Evolutionary conservation across 2,113 vertebrate species (phyloP).

Genomic region (Labrus mixtus): DNA sequence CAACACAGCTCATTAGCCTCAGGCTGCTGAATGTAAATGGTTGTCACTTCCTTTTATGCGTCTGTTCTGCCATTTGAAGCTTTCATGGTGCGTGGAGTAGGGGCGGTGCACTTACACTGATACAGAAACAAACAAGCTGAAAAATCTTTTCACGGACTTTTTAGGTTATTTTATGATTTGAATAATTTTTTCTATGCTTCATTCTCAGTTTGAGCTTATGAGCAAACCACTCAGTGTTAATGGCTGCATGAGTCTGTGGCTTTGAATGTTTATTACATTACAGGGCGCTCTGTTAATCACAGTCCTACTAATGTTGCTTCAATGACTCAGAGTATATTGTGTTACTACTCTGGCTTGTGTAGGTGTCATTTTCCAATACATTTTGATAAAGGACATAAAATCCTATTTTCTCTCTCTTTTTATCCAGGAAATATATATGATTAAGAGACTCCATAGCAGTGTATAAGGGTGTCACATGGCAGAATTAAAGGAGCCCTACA

Average conservation of each 20-base stretch:
- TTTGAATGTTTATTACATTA: slow-evolving; percentile 24
- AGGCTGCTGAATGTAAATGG: slow-evolving; percentile 51
- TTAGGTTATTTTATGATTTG: not conserved
- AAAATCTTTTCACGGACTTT: not conserved
- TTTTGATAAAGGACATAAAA: slow-evolving; percentile 5
- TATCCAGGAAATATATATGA: slow-evolving; percentile 2
- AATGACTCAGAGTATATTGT: slow-evolving; percentile 28
- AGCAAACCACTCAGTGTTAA: slow-evolving; percentile 9
- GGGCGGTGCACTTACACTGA: slow-evolving; percentile 8
- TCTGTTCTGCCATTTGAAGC: slow-evolving; percentile 43
- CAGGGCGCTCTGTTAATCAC: not conserved
- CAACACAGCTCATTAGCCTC: slow-evolving; percentile 35
- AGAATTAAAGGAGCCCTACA: not conserved
- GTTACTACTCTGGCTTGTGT: not conserved
- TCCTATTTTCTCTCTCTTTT: slow-evolving; percentile 6
- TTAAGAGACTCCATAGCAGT: not conserved
- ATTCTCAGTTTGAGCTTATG: not conserved
- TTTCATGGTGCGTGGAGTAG: slow-evolving; percentile 16
- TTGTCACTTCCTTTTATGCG: slow-evolving; percentile 59
- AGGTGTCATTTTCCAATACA: slow-evolving; percentile 15
- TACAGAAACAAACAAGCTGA: not conserved
- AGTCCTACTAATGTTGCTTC: slow-evolving; percentile 1
- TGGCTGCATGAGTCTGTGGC: slow-evolving; percentile 3
- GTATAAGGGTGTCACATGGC: not conserved
- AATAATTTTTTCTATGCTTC: not conserved